Evolutionary conservation across 2,888 invertebrate genomes (phyloP).

Genomic region (Sthenelais limicola): DNA sequence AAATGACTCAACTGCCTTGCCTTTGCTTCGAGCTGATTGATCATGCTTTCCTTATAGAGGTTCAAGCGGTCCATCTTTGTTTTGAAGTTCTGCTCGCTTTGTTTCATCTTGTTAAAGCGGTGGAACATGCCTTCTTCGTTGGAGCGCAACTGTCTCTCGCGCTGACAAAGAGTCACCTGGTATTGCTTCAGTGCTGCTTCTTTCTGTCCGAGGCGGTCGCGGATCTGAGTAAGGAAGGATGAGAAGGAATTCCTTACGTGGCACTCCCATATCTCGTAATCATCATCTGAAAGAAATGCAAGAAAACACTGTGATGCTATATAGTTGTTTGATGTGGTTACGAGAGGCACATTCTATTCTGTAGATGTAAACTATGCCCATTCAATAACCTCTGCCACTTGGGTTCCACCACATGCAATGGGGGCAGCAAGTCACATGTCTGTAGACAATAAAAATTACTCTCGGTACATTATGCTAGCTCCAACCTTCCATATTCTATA

Average conservation of each 20-base stretch:
- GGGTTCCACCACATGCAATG: no score
- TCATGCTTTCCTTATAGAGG: constrained; percentile 22
- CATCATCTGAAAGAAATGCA: constrained; percentile 23
- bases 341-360: no score
- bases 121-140: constrained; percentile 24
- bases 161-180: constrained; percentile 26
- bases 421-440: no score
- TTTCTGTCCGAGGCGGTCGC: constrained; percentile 20
- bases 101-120: constrained; percentile 8
- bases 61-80: constrained; percentile 26
- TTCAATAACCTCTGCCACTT: no score
- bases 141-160: constrained; percentile 26
- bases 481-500: no score
- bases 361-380: no score
- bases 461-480: no score
- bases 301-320: no score
- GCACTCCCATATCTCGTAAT: constrained; percentile 29
- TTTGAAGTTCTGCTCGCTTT: constrained; percentile 30
- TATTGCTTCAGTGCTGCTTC: constrained; percentile 27
- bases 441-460: no score
- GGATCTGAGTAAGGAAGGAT: constrained; percentile 24
- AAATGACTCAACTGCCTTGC: neutral
- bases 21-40: constrained; percentile 24
- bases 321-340: no score
- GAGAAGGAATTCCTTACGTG: constrained; percentile 28